Evolutionary conservation across 2,113 vertebrate genomes (phyloP).

Genomic region (Bagarius yarrelli): DNA sequence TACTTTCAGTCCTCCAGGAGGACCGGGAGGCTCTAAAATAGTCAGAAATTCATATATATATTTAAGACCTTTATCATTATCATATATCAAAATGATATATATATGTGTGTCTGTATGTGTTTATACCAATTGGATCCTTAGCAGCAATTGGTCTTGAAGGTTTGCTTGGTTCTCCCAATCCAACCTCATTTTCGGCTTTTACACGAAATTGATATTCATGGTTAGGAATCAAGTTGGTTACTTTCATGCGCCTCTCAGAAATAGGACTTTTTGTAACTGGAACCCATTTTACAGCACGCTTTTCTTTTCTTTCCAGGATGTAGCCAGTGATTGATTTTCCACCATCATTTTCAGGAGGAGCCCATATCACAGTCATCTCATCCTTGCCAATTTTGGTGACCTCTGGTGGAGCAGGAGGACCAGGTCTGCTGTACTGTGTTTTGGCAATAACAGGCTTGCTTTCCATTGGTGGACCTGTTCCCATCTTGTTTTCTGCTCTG

Average conservation of each 20-base stretch:
- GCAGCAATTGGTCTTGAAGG: constrained; percentile 89
- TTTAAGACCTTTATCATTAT: neutral
- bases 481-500: constrained; percentile 98
- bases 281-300: constrained; percentile 87
- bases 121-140: constrained; percentile 94
- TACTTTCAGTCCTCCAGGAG: constrained; percentile 87
- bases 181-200: constrained; percentile 96
- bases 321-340: constrained; percentile 98
- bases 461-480: constrained; percentile 90
- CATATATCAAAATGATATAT: constrained; percentile 5
- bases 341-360: constrained; percentile 93
- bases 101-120: constrained; percentile 50
- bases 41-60: constrained; percentile 6
- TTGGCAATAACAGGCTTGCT: constrained; percentile 88
- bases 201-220: constrained; percentile 98
- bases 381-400: constrained; percentile 94
- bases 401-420: constrained; percentile 90
- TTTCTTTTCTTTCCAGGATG: constrained; percentile 95
- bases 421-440: constrained; percentile 89
- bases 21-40: constrained; percentile 90
- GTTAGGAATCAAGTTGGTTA: constrained; percentile 90
- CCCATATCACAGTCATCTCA: constrained; percentile 98
- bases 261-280: constrained; percentile 92
- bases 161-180: constrained; percentile 93
- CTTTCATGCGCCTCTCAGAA: constrained; percentile 91